A percentile compares a stretch with the other conserved stretches of the same genome.
These are phyloP conservation scores for Hylomyscus alleni DNA, from an alignment of 2,797 vertebrate genomes.

Conservation along the genomic window DNA sequence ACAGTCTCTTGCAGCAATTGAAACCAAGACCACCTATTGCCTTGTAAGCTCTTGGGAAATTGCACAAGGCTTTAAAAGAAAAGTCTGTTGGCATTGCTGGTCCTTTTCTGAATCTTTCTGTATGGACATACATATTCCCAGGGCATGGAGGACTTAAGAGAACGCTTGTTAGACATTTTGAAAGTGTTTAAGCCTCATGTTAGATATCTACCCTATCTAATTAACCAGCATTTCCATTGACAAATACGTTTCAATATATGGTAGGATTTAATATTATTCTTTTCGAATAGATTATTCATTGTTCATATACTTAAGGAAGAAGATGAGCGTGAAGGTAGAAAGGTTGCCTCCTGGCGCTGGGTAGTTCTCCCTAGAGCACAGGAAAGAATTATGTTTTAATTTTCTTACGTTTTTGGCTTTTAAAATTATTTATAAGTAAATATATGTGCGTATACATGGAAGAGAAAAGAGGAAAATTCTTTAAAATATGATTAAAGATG, in stretches of 20 bases:
- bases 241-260: accelerated
- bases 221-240: not conserved
- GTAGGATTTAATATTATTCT: not conserved
- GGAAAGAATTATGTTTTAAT: not conserved
- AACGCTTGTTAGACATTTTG: not conserved
- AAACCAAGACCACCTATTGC: not conserved
- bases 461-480: not conserved
- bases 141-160: not conserved
- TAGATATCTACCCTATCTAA: too few species aligned
- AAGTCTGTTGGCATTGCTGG: accelerated
- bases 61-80: too few species aligned
- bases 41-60: too few species aligned
- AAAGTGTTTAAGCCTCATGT: accelerated
- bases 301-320: not conserved
- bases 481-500: accelerated
- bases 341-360: accelerated
- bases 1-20: not conserved
- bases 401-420: not conserved
- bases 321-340: not conserved
- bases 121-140: accelerated
- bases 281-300: accelerated
- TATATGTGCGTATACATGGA: not conserved
- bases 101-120: too few species aligned
- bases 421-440: not conserved
- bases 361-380: not conserved